These are phyloP conservation scores for Ceramica pisi DNA, from an alignment of 2,888 invertebrate species.

Conservation along the genomic window DNA sequence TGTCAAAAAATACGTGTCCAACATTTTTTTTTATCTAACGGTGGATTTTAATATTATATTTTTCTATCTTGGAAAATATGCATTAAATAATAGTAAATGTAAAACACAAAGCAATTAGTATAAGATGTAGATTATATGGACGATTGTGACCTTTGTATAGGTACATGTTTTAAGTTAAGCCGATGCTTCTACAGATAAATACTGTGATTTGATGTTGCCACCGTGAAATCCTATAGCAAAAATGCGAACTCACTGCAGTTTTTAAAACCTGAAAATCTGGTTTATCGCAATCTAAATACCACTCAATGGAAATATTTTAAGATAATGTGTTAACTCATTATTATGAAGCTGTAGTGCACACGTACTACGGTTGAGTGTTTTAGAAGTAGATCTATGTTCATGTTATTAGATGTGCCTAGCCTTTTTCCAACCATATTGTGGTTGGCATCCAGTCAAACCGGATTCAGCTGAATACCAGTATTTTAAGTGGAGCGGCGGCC, in stretches of 20 bases:
- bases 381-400: conserved; percentile 48
- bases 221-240: conserved; percentile 19
- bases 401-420: no score
- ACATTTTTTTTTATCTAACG: no score
- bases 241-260: conserved; percentile 10
- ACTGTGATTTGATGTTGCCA: conserved; percentile 42
- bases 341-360: conserved; percentile 7
- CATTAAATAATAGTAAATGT: conserved; percentile 1
- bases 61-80: no score
- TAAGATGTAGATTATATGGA: conserved; percentile 1
- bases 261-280: neutral
- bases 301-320: neutral
- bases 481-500: no score
- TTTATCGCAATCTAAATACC: neutral
- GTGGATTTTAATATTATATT: no score
- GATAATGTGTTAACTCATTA: neutral
- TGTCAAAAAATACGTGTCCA: no score
- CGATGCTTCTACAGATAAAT: conserved; percentile 30
- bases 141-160: conserved; percentile 13
- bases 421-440: no score
- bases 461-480: no score
- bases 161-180: conserved; percentile 1
- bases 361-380: conserved; percentile 20
- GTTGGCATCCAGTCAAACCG: no score
- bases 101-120: conserved; percentile 21